Percentiles rank a stretch among this genome's conserved stretches.
Evolutionary conservation across 2,797 vertebrate genomes (phyloP).

Genomic region (Poliocrania exsul): DNA sequence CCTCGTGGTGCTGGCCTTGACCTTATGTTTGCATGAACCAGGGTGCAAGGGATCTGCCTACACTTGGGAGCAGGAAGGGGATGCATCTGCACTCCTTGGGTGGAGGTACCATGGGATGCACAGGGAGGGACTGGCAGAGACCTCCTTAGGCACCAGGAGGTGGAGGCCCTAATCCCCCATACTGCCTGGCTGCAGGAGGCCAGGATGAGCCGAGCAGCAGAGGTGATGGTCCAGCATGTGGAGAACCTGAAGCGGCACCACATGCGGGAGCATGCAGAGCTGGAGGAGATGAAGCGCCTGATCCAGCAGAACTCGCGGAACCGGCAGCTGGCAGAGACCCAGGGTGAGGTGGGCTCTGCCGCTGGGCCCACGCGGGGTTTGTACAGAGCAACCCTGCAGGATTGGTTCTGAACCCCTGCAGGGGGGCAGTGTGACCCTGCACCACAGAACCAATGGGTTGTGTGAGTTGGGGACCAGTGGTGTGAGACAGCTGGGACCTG

Average conservation of each 20-base stretch:
- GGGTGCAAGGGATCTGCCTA: background rate
- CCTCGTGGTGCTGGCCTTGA: accelerated
- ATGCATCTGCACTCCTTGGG: background rate
- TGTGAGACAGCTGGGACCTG: background rate
- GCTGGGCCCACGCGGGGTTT: accelerated
- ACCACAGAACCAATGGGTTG: accelerated
- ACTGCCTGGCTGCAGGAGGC: constrained; percentile 77
- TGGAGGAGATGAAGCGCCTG: constrained; percentile 83
- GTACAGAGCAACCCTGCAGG: accelerated
- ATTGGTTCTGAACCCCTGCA: accelerated
- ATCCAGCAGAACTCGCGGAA: constrained; percentile 76
- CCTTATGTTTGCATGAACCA: accelerated
- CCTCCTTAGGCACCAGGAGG: background rate
- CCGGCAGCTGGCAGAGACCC: constrained; percentile 66
- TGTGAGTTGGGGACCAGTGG: accelerated
- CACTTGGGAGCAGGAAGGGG: background rate
- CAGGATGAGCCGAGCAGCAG: constrained; percentile 81
- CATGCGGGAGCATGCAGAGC: constrained; percentile 73
- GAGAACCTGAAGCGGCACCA: constrained; percentile 83
- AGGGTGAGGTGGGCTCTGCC: constrained; percentile 52
- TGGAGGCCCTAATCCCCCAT: background rate
- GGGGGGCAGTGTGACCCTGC: background rate
- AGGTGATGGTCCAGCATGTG: constrained; percentile 88
- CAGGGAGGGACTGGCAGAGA: background rate
- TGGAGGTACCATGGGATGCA: background rate